These are phyloP conservation scores for Seira sanloemensis DNA, from an alignment of 2,888 invertebrate genomes.

Conservation along the genomic window DNA sequence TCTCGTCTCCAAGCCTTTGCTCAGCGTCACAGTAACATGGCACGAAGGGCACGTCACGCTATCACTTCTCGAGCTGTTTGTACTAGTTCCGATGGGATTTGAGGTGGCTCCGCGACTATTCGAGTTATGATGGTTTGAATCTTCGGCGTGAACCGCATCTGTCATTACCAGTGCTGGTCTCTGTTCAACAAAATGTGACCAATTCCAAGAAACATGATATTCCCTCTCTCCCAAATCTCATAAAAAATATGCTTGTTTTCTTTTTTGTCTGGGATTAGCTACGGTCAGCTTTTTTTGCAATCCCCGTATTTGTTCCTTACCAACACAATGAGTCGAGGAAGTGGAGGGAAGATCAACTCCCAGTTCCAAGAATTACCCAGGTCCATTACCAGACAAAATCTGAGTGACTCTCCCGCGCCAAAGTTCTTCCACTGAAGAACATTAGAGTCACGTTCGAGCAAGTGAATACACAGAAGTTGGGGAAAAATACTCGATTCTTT, in stretches of 20 bases:
- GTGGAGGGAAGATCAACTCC: constrained; percentile 73
- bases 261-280: no score
- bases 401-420: neutral
- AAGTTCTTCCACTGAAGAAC: neutral
- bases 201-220: neutral
- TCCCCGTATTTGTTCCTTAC: no score
- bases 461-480: no score
- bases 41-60: constrained; percentile 74
- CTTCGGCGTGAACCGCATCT: constrained; percentile 67
- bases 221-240: no score
- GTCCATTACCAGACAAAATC: constrained; percentile 36
- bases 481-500: no score
- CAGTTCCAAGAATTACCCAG: constrained; percentile 72
- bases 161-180: constrained; percentile 73
- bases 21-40: constrained; percentile 74
- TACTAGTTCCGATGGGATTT: constrained; percentile 62
- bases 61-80: constrained; percentile 72
- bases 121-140: constrained; percentile 9
- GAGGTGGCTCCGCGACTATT: neutral
- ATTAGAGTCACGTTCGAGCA: no score
- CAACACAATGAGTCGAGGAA: constrained; percentile 73
- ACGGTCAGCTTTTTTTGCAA: no score
- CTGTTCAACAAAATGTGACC: constrained; percentile 43
- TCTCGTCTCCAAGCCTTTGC: constrained; percentile 72
- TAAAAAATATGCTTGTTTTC: no score